phyloP scores from a whole-genome alignment of 2,888 invertebrate genomes.

The Pollenia labialis region DNA sequence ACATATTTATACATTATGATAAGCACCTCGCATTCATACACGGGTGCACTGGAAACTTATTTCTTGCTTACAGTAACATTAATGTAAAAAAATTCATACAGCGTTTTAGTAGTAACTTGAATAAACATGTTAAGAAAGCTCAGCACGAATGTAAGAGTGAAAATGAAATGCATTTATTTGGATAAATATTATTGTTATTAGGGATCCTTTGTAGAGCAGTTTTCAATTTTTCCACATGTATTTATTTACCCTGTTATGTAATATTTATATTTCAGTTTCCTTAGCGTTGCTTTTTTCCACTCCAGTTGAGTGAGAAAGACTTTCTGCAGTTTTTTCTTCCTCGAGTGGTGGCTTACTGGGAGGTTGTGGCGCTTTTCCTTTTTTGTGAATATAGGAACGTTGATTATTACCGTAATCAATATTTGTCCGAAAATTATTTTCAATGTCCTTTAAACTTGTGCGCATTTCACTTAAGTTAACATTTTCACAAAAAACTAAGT shows the following conservation, averaged over 20 bases:
- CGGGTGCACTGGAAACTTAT: neutral
- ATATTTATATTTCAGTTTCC: conserved; percentile 71
- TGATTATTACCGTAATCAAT: conserved; percentile 74
- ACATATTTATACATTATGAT: neutral
- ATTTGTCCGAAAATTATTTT: conserved; percentile 78
- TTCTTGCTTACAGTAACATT: neutral
- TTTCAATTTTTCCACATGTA: conserved; percentile 55
- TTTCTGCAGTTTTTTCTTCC: neutral
- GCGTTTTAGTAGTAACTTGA: neutral
- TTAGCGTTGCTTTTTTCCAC: conserved; percentile 39
- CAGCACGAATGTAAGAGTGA: neutral
- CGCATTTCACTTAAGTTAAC: conserved; percentile 77
- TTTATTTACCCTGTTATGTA: conserved; percentile 74
- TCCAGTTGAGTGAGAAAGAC: conserved; percentile 32
- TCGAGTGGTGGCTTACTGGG: conserved; percentile 63
- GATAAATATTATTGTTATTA: conserved; percentile 6
- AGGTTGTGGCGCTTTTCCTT: conserved; percentile 82
- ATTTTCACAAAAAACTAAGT: conserved; percentile 12
- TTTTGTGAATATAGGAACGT: conserved; percentile 78
- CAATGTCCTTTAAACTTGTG: conserved; percentile 79
- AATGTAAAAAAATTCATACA: neutral
- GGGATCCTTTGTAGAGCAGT: neutral
- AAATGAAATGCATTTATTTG: neutral
- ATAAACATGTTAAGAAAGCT: neutral
- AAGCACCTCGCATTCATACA: neutral